These are phyloP conservation scores for Calameuta idolon DNA, from an alignment of 2,888 invertebrate species.

Conservation along the genomic window DNA sequence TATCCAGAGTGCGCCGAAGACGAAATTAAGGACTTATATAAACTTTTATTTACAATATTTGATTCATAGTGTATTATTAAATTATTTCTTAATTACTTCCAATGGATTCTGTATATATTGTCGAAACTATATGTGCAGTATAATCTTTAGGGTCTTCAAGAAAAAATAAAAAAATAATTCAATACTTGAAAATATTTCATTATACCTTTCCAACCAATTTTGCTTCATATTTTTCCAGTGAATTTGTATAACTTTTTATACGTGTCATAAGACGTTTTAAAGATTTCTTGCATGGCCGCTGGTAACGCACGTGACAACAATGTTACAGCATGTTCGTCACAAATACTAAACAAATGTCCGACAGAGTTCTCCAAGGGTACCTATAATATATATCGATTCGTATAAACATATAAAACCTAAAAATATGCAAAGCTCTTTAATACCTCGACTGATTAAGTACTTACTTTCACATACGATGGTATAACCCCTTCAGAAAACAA, in stretches of 20 bases:
- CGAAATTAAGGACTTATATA: constrained; percentile 75
- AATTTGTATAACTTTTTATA: constrained; percentile 60
- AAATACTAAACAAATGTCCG: constrained; percentile 52
- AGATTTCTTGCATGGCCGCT: constrained; percentile 52
- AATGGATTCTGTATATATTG: neutral
- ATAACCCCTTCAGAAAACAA: constrained; percentile 45
- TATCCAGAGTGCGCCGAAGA: constrained; percentile 89
- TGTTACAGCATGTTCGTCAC: constrained; percentile 54
- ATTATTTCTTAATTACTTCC: neutral
- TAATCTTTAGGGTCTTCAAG: neutral
- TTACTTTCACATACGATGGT: constrained; percentile 53
- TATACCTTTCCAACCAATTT: neutral
- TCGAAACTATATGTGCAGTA: neutral
- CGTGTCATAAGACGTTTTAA: constrained; percentile 50
- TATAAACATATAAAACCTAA: constrained; percentile 8
- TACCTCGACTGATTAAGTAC: neutral
- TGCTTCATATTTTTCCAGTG: constrained; percentile 54
- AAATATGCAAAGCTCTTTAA: neutral
- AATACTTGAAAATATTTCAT: neutral
- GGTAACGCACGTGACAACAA: constrained; percentile 54
- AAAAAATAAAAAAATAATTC: neutral
- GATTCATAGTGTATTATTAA: neutral
- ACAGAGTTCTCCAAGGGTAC: constrained; percentile 52
- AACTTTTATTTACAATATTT: neutral
- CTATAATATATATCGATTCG: constrained; percentile 30